Conservation (phyloP, 1,140 invertebrate species). For the Acromyrmex heyeri region DNA sequence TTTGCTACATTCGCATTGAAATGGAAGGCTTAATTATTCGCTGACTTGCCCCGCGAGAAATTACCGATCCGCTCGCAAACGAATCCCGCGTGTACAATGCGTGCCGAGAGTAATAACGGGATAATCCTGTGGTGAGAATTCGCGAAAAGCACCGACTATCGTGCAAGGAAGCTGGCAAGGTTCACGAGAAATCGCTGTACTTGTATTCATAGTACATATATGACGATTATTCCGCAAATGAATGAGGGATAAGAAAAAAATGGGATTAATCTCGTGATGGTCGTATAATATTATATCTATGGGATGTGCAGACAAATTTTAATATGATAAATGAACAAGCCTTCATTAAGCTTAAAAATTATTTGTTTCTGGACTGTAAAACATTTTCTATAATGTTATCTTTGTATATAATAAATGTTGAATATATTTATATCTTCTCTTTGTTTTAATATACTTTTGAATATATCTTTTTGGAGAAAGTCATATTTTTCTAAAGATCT, state of each 20-base stretch:
- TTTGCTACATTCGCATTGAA: constrained; percentile 2
- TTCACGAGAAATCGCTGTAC: neutral
- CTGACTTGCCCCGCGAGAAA: constrained; percentile 71
- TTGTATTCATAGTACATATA: neutral
- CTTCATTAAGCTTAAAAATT: neutral
- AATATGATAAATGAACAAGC: neutral
- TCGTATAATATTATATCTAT: neutral
- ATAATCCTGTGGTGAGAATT: constrained; percentile 21
- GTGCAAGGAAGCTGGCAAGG: constrained; percentile 24
- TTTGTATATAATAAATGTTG: neutral
- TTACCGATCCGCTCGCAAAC: constrained; percentile 70
- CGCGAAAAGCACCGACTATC: constrained; percentile 16
- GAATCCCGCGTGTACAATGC: constrained; percentile 61
- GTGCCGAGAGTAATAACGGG: constrained; percentile 66
- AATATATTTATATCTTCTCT: neutral
- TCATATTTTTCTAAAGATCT: neutral
- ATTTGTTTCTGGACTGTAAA: neutral
- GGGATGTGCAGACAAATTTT: neutral
- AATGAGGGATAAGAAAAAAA: neutral
- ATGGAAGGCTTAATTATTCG: constrained; percentile 72
- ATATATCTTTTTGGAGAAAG: neutral
- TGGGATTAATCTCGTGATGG: neutral
- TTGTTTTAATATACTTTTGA: neutral
- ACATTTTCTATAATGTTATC: neutral
- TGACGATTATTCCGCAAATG: neutral